Evolutionary conservation across 2,113 vertebrate genomes (phyloP).

Genomic region (Corvus moneduloides): DNA sequence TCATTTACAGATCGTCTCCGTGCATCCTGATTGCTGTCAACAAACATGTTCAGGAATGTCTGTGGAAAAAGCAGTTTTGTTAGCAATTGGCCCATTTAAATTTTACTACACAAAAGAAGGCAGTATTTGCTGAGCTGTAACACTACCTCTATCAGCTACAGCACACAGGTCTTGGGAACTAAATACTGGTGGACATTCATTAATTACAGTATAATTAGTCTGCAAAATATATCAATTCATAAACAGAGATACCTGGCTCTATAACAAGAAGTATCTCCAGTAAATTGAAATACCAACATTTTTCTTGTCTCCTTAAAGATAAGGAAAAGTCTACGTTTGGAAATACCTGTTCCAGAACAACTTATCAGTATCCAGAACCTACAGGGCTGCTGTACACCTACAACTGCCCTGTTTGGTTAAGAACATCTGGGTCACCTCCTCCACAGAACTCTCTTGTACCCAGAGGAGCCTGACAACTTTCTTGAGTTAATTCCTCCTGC

Average conservation of each 20-base stretch:
- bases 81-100: neutral
- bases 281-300: neutral
- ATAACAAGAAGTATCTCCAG: neutral
- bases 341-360: neutral
- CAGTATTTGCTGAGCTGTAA: neutral
- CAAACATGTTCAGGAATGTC: slow-evolving; percentile 99
- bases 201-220: neutral
- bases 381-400: neutral
- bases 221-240: neutral
- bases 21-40: slow-evolving; percentile 97
- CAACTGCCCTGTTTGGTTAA: neutral
- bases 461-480: neutral
- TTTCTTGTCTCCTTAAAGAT: neutral
- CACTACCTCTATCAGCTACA: neutral
- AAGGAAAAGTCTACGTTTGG: neutral
- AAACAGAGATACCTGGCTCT: neutral
- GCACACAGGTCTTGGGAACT: neutral
- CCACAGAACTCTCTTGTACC: neutral
- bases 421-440: neutral
- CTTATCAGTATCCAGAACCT: neutral
- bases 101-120: neutral
- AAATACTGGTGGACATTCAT: neutral
- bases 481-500: neutral
- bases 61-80: slow-evolving; percentile 56
- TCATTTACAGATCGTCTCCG: slow-evolving; percentile 95